phyloP scores from a whole-genome alignment of 2,888 invertebrate species.

The Graphium colonna region DNA sequence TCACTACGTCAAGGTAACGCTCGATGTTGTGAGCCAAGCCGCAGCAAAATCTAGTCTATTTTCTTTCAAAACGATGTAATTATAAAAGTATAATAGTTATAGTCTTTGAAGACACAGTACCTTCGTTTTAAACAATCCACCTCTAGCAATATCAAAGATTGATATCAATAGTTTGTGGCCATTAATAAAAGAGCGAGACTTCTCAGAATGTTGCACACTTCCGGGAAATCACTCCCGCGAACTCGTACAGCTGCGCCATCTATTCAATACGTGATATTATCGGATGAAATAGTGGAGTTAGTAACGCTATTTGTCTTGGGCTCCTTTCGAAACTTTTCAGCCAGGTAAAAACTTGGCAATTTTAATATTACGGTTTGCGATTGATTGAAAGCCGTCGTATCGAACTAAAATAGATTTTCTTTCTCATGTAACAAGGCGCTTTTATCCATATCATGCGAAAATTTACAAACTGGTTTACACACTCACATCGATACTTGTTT shows the following conservation, averaged over 20 bases:
- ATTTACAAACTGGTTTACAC: no score
- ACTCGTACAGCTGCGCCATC: neutral
- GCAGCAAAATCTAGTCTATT: no score
- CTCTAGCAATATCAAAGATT: neutral
- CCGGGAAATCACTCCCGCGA: neutral
- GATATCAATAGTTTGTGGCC: neutral
- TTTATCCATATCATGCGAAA: no score
- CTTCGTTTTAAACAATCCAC: neutral
- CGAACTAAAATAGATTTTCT: neutral
- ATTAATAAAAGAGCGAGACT: neutral
- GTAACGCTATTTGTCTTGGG: neutral
- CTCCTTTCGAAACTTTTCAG: neutral
- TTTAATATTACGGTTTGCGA: neutral
- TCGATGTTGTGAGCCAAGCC: no score
- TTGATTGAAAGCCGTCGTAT: neutral
- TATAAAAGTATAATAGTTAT: no score
- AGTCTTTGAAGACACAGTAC: no score
- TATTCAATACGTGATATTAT: neutral
- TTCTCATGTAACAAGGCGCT: no score
- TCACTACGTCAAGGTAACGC: no score
- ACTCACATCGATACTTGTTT: no score
- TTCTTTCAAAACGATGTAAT: no score
- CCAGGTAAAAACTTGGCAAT: constrained; percentile 1
- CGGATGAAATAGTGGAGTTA: constrained; percentile 1
- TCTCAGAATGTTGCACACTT: neutral